A percentile compares a stretch with the other conserved stretches of the same genome.
phyloP scores from a whole-genome alignment of 2,888 invertebrate species.

The Petrophora chlorosata region DNA sequence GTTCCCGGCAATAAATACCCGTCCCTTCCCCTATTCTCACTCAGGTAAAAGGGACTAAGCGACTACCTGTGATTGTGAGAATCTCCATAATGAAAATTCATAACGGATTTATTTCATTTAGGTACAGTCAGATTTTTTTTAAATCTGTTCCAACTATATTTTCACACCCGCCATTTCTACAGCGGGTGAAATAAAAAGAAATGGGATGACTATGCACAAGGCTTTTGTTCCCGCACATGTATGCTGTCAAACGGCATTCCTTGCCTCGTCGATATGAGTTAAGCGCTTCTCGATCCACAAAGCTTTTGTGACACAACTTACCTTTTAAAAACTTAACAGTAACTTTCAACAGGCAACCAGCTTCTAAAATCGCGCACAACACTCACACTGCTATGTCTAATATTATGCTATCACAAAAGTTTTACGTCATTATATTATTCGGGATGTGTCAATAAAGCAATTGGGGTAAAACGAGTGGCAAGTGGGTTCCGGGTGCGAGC shows the following conservation, averaged over 20 bases:
- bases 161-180: conserved; percentile 44
- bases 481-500: conserved; percentile 61
- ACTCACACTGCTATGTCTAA: conserved; percentile 64
- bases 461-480: conserved; percentile 71
- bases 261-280: conserved; percentile 77
- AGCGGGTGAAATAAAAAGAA: conserved; percentile 70
- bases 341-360: conserved; percentile 62
- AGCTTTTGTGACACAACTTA: conserved; percentile 80
- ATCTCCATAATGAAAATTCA: conserved; percentile 47
- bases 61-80: conserved; percentile 74
- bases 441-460: conserved; percentile 60
- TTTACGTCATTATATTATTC: conserved; percentile 70
- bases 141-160: conserved; percentile 34
- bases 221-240: conserved; percentile 82
- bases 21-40: conserved; percentile 64
- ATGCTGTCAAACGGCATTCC: conserved; percentile 83
- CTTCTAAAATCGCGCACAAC: conserved; percentile 62
- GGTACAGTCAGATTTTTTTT: conserved; percentile 13
- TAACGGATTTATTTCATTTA: conserved; percentile 51
- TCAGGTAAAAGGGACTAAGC: conserved; percentile 70
- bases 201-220: conserved; percentile 76
- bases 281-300: conserved; percentile 75
- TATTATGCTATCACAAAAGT: conserved; percentile 54
- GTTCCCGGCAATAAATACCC: conserved; percentile 65
- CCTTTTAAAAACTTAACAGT: conserved; percentile 82